phyloP scores from a whole-genome alignment of 2,113 vertebrate species.

The Notarius quadriscutis region DNA sequence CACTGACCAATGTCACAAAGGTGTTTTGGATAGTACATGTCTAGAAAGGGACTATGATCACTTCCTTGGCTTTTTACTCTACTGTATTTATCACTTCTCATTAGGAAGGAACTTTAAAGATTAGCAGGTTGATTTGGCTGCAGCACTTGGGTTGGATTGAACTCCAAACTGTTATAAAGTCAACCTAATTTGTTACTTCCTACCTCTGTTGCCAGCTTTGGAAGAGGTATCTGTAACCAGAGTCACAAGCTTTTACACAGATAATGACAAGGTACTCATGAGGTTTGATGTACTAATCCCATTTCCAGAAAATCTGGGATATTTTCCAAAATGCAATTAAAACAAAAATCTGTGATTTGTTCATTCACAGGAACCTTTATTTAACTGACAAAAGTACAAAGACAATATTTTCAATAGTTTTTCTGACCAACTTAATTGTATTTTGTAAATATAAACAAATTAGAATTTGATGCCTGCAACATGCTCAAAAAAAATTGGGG shows the following conservation, averaged over 20 bases:
- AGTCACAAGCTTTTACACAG: slow-evolving; percentile 4
- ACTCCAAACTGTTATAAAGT: neutral
- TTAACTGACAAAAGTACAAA: too few species aligned
- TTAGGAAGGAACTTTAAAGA: neutral
- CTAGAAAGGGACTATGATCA: neutral
- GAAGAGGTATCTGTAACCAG: neutral
- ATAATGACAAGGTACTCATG: neutral
- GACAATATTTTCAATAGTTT: too few species aligned
- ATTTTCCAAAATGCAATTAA: too few species aligned
- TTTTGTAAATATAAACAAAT: too few species aligned
- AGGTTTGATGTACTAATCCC: neutral
- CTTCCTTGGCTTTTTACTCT: neutral
- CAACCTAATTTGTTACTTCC: neutral
- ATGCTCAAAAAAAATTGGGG: too few species aligned
- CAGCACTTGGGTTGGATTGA: neutral
- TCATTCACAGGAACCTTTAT: too few species aligned
- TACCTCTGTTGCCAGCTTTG: neutral
- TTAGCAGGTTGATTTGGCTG: neutral
- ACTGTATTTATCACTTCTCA: neutral
- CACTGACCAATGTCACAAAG: neutral
- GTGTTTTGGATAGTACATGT: too few species aligned
- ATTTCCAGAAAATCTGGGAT: too few species aligned
- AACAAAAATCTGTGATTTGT: too few species aligned
- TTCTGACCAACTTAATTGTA: too few species aligned
- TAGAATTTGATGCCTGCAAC: too few species aligned